A percentile compares a stretch with the other conserved stretches of the same genome.
phyloP scores from a whole-genome alignment of 1,140 invertebrate genomes.

The Teleopsis dalmanni region DNA sequence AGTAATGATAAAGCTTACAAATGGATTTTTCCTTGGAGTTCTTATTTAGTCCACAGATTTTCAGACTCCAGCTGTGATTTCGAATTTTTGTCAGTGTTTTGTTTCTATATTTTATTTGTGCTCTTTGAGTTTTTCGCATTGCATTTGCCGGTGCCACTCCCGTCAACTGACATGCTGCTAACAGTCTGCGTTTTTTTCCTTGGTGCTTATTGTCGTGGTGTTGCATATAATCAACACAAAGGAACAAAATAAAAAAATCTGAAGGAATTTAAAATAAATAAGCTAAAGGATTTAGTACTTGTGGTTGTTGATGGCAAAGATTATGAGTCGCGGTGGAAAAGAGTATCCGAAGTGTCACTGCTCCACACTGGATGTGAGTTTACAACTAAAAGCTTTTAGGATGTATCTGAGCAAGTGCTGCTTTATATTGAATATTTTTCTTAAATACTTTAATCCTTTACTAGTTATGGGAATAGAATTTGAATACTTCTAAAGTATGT shows the following conservation, averaged over 20 bases:
- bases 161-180: neutral
- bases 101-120: neutral
- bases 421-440: too few species aligned
- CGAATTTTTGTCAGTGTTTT: constrained; percentile 2
- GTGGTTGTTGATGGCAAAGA: constrained; percentile 14
- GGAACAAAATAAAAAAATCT: too few species aligned
- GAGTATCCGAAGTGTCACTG: too few species aligned
- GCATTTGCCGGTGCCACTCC: neutral
- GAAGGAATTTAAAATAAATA: constrained; percentile 11
- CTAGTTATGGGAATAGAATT: too few species aligned
- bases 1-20: too few species aligned
- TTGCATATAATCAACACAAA: too few species aligned
- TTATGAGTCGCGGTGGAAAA: constrained; percentile 10
- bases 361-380: too few species aligned
- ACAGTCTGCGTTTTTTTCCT: neutral
- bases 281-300: constrained; percentile 9
- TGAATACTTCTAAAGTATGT: too few species aligned
- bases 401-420: neutral
- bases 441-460: too few species aligned
- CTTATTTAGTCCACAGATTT: neutral
- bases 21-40: constrained; percentile 1
- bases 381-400: too few species aligned
- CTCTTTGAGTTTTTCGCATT: neutral
- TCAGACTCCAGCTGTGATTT: constrained; percentile 16
- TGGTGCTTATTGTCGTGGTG: neutral